Conservation (phyloP, 2,113 vertebrate genomes). For the Barbus barbus region DNA sequence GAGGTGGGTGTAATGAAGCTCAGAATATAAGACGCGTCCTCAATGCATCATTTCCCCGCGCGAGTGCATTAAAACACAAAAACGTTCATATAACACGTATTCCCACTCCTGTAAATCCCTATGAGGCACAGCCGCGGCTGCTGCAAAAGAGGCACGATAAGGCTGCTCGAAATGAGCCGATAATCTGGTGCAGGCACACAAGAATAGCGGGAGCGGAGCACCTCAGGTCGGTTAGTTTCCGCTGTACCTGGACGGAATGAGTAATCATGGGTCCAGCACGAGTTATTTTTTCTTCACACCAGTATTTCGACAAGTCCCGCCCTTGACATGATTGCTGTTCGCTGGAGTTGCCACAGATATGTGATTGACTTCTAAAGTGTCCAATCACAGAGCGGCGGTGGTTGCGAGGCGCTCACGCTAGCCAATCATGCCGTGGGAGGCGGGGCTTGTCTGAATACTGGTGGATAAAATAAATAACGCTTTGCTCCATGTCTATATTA, state of each 20-base stretch:
- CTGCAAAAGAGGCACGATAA: conserved; percentile 66
- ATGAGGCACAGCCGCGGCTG: conserved; percentile 63
- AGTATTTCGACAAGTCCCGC: conserved; percentile 13
- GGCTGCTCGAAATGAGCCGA: conserved; percentile 63
- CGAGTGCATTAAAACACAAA: conserved; percentile 53
- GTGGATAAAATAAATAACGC: conserved; percentile 1
- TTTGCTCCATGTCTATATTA: neutral
- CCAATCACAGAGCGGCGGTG: conserved; percentile 5
- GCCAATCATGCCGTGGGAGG: neutral
- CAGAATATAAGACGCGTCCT: conserved; percentile 52
- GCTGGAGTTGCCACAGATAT: neutral
- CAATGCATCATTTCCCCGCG: conserved; percentile 68
- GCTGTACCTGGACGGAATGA: conserved; percentile 64
- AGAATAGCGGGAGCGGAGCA: conserved; percentile 33
- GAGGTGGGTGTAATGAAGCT: conserved; percentile 37
- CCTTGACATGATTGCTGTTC: neutral
- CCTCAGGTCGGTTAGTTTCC: conserved; percentile 44
- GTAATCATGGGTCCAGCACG: conserved; percentile 52
- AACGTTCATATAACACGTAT: conserved; percentile 36
- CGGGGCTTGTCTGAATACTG: neutral
- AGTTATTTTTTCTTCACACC: conserved; percentile 33
- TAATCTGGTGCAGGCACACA: conserved; percentile 46
- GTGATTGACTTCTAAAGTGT: neutral
- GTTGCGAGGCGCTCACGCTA: neutral
- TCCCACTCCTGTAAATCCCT: conserved; percentile 7